These are phyloP conservation scores for Tenthredo notha DNA, from an alignment of 2,888 invertebrate genomes.

Conservation along the genomic window DNA sequence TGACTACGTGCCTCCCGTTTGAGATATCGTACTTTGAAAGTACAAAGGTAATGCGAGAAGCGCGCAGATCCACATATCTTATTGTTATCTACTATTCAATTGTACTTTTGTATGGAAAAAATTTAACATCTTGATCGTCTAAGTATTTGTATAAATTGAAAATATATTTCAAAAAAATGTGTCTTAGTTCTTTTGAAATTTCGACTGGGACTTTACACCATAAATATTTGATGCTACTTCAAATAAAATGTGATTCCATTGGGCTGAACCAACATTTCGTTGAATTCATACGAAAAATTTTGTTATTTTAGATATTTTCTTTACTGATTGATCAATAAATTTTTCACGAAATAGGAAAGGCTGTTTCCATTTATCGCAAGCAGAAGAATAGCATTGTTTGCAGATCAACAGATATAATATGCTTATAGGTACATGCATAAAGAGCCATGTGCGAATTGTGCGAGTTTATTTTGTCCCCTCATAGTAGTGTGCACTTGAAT, in stretches of 20 bases:
- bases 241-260: neutral
- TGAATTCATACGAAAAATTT: neutral
- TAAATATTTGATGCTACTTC: neutral
- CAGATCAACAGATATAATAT: neutral
- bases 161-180: neutral
- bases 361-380: neutral
- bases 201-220: neutral
- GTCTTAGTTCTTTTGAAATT: neutral
- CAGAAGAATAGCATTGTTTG: neutral
- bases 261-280: neutral
- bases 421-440: neutral
- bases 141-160: neutral
- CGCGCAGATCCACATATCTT: neutral
- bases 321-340: neutral
- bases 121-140: neutral
- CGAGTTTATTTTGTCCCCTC: neutral
- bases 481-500: neutral
- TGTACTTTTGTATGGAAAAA: too few relatives aligned
- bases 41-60: neutral
- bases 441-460: neutral
- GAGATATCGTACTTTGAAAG: neutral
- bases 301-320: neutral
- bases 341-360: neutral
- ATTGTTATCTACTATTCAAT: neutral
- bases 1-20: neutral